Evolutionary conservation across 1,140 invertebrate species (phyloP), one percentile per base, ranked within the genome.

Genomic region (Leptinotarsa texana): DNA sequence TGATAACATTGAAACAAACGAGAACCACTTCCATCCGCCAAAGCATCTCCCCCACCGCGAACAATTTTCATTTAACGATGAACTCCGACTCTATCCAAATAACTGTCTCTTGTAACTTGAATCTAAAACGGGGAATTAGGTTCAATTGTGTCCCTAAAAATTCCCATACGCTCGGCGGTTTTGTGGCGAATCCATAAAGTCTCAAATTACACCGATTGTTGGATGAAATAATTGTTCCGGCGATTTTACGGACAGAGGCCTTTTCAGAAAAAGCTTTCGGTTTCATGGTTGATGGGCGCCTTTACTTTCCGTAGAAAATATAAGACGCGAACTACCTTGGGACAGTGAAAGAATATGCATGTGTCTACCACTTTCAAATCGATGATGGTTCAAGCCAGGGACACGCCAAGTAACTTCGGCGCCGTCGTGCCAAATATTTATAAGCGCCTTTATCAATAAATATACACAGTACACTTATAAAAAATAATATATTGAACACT

Each of bases 181-280:
- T 65, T 65, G 63, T 21, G 63, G 63, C 63, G 24, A 65, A 65
- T 65, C 63, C 63, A 65, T 65, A 65, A 65, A 65, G 11, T 65
- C 63, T 65, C 18, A 21, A 65, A 65, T 65, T 65, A 65, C 63
- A 27, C 63, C 21, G 63, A 65, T 21, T 65, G 63, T 57, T 18
- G n/a, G n/a, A 18, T 18, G 51, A 18, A 57, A 57, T 18, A 57
- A 57, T 57, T 57, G 51, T 57, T 57, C n/a, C 11, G 51, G 3
- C 51, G 51, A 57, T 57, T 57, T 57, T 17, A 57, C 6, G 51
- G 51, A 18, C 51, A 57, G n/a, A 57, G 51, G n/a, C 51, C 51
- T 18, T 57, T 57, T 57, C n/a, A 57, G 15, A 57, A 57, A 57
- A n/a, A 57, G 51, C 51, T 17, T 57, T 57, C 4, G 17, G 51